These are phyloP conservation scores for Drosophila virilis DNA, from an alignment of 1,140 invertebrate genomes.

Conservation along the genomic window DNA sequence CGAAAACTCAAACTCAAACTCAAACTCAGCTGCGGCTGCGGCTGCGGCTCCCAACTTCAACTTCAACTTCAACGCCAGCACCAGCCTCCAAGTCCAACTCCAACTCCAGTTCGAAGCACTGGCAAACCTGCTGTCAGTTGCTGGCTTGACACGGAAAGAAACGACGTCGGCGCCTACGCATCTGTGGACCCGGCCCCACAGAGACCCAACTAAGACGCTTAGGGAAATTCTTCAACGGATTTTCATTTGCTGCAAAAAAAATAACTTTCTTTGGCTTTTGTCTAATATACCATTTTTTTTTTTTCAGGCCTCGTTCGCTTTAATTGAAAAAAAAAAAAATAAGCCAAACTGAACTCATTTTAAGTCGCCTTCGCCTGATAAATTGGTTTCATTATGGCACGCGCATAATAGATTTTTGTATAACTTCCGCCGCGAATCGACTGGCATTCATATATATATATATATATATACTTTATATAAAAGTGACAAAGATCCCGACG, in stretches of 20 bases:
- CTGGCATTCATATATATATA: slow-evolving; percentile 19
- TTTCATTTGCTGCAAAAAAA: slow-evolving; percentile 68
- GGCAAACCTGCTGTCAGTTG: slow-evolving; percentile 79
- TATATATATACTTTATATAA: slow-evolving; percentile 35
- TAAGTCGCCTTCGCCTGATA: slow-evolving; percentile 55
- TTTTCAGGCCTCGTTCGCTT: slow-evolving; percentile 9
- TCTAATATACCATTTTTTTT: slow-evolving; percentile 39
- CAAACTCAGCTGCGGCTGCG: too few species aligned
- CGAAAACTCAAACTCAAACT: slow-evolving; percentile 69
- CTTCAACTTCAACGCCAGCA: slow-evolving; percentile 4
- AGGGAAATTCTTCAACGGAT: slow-evolving; percentile 78
- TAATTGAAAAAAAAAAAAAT: slow-evolving; percentile 54
- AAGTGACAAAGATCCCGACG: slow-evolving; percentile 60
- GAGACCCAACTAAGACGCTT: slow-evolving; percentile 63
- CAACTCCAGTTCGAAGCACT: slow-evolving; percentile 38
- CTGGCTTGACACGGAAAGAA: slow-evolving; percentile 76
- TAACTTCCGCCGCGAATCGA: slow-evolving; percentile 63
- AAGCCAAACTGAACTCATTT: slow-evolving; percentile 47
- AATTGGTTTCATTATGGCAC: slow-evolving; percentile 68
- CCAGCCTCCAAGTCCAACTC: neutral
- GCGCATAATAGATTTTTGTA: slow-evolving; percentile 65
- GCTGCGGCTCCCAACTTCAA: slow-evolving; percentile 19
- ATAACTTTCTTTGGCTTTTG: slow-evolving; percentile 75
- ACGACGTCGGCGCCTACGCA: slow-evolving; percentile 76
- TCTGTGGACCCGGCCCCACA: slow-evolving; percentile 49